Conservation (phyloP, 1,140 invertebrate genomes). For the Nephila pilipes region DNA sequence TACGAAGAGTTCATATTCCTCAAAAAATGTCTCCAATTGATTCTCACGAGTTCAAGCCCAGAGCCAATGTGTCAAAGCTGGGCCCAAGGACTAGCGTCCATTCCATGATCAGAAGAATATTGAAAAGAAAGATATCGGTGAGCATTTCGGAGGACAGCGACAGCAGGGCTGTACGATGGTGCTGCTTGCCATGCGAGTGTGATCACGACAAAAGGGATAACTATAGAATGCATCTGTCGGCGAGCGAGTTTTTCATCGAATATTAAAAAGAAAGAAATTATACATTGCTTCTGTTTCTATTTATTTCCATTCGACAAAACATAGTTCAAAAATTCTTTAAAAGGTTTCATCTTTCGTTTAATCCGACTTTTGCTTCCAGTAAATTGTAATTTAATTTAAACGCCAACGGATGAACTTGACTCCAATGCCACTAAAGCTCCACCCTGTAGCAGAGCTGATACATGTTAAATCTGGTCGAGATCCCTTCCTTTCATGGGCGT, state of each 20-base stretch:
- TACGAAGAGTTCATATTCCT: no score
- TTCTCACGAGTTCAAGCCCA: not conserved
- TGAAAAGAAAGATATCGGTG: constrained; percentile 20
- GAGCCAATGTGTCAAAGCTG: not conserved
- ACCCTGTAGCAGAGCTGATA: no score
- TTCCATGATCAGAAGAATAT: constrained; percentile 12
- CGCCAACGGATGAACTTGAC: no score
- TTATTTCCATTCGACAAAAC: not conserved
- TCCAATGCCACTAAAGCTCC: no score
- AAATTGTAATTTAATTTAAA: no score
- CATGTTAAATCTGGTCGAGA: no score
- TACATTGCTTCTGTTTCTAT: not conserved
- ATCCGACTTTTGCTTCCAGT: no score
- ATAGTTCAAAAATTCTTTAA: no score
- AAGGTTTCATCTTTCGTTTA: no score
- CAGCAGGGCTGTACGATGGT: constrained; percentile 3
- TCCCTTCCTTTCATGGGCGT: no score
- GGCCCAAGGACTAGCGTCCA: not conserved
- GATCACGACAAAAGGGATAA: constrained; percentile 5
- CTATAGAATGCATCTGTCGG: constrained; percentile 55
- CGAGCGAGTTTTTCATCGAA: constrained; percentile 62
- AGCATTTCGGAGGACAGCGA: constrained; percentile 41
- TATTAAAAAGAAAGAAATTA: constrained; percentile 25
- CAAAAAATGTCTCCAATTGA: not conserved
- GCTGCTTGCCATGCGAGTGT: constrained; percentile 24